Evolutionary conservation across 2,113 vertebrate genomes (phyloP).

Genomic region (Peromyscus maniculatus): DNA sequence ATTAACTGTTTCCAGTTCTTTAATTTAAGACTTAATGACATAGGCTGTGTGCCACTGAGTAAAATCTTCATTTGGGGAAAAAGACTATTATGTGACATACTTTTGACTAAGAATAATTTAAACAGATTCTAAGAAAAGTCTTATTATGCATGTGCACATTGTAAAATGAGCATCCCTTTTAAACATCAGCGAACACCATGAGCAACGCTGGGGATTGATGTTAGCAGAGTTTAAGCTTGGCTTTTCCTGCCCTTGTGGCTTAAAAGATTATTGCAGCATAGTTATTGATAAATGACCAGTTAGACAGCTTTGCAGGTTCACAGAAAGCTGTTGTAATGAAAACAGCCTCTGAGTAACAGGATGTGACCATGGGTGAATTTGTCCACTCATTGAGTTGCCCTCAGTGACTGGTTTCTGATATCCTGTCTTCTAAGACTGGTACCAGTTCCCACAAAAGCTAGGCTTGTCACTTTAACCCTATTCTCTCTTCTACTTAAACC

Average conservation of each 20-base stretch:
- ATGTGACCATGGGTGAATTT: background rate
- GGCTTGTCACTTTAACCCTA: background rate
- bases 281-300: constrained; percentile 13
- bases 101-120: constrained; percentile 71
- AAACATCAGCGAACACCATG: background rate
- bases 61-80: constrained; percentile 66
- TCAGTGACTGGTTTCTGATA: background rate
- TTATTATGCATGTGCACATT: constrained; percentile 1
- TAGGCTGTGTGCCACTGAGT: constrained; percentile 48
- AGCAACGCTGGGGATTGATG: background rate
- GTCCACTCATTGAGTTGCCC: background rate
- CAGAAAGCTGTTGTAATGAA: constrained; percentile 20
- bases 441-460: background rate
- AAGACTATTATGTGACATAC: constrained; percentile 45
- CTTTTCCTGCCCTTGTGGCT: background rate
- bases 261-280: constrained; percentile 10
- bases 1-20: constrained; percentile 69
- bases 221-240: constrained; percentile 3
- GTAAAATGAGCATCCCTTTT: constrained; percentile 39
- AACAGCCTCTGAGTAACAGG: constrained; percentile 17
- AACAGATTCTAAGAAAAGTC: constrained; percentile 64
- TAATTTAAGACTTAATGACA: constrained; percentile 65
- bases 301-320: background rate
- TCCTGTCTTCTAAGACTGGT: background rate
- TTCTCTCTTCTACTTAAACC: background rate